phyloP scores from a whole-genome alignment of 2,888 invertebrate genomes.

The Hypomecis punctinalis region DNA sequence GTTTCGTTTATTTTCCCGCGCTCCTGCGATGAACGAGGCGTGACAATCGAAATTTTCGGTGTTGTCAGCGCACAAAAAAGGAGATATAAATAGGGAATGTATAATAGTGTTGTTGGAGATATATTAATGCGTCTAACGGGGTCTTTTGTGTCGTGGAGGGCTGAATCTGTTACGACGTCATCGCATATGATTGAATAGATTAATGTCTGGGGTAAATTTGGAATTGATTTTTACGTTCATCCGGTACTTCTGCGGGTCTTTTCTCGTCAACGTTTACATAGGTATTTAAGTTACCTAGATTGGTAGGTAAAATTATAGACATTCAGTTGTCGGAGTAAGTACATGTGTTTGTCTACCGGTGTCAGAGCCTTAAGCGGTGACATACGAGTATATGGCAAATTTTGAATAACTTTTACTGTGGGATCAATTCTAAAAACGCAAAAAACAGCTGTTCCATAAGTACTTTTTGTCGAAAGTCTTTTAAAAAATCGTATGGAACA shows the following conservation, averaged over 20 bases:
- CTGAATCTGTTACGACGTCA: slow-evolving; percentile 66
- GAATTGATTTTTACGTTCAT: slow-evolving; percentile 10
- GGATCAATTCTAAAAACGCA: too few species aligned
- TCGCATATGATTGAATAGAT: slow-evolving; percentile 36
- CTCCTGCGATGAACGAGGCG: slow-evolving; percentile 78
- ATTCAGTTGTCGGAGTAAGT: too few species aligned
- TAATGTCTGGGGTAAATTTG: slow-evolving; percentile 33
- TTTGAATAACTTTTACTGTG: too few species aligned
- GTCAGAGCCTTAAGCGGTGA: too few species aligned
- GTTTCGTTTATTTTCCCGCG: slow-evolving; percentile 76
- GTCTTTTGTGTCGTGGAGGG: slow-evolving; percentile 69
- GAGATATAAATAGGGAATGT: slow-evolving; percentile 61
- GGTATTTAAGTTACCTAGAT: too few species aligned
- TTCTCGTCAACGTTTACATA: too few species aligned
- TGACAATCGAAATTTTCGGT: slow-evolving; percentile 80
- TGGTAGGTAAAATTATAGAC: too few species aligned
- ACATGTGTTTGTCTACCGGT: too few species aligned
- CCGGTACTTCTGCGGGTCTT: not conserved
- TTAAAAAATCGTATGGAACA: too few species aligned
- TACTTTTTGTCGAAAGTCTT: too few species aligned
- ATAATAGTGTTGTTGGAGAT: slow-evolving; percentile 69
- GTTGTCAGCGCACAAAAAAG: slow-evolving; percentile 70
- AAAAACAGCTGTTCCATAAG: too few species aligned
- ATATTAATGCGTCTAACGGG: slow-evolving; percentile 82
- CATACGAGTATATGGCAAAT: too few species aligned